Evolutionary conservation across 2,888 invertebrate genomes (phyloP).

Genomic region (Carabus problematicus): DNA sequence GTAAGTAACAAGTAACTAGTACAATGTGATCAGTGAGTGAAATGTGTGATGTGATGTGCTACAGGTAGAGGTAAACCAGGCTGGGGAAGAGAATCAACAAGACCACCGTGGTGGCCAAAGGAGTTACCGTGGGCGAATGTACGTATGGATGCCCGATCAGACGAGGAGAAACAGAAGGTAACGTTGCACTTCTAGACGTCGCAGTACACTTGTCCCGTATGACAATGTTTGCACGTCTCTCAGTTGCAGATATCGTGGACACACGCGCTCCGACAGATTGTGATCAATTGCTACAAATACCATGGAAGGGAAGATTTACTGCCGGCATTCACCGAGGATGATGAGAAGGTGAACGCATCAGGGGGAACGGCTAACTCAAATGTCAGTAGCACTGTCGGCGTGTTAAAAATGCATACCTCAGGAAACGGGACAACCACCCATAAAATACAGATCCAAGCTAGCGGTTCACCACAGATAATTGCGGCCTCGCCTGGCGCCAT

Average conservation of each 20-base stretch:
- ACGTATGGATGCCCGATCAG: conserved; percentile 93
- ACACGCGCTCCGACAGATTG: conserved; percentile 93
- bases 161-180: conserved; percentile 97
- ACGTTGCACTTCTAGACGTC: conserved; percentile 21
- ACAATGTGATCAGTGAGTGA: too few relatives aligned
- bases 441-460: conserved; percentile 63
- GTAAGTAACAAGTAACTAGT: too few relatives aligned
- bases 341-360: conserved; percentile 75
- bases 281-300: conserved; percentile 97
- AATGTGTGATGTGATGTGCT: conserved; percentile 22
- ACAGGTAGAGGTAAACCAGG: conserved; percentile 90
- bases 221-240: conserved; percentile 35
- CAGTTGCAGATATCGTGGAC: conserved; percentile 92
- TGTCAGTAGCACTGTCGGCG: conserved; percentile 61
- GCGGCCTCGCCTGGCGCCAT: conserved; percentile 62
- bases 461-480: conserved; percentile 61
- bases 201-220: conserved; percentile 21
- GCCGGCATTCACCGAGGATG: conserved; percentile 92
- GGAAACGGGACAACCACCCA: conserved; percentile 58
- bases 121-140: conserved; percentile 99
- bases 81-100: conserved; percentile 95
- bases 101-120: conserved; percentile 98
- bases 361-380: conserved; percentile 64
- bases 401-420: conserved; percentile 62
- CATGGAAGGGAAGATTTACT: conserved; percentile 95